Evolutionary conservation across 2,113 vertebrate species (phyloP).

Genomic region (Malaclemys terrapin): DNA sequence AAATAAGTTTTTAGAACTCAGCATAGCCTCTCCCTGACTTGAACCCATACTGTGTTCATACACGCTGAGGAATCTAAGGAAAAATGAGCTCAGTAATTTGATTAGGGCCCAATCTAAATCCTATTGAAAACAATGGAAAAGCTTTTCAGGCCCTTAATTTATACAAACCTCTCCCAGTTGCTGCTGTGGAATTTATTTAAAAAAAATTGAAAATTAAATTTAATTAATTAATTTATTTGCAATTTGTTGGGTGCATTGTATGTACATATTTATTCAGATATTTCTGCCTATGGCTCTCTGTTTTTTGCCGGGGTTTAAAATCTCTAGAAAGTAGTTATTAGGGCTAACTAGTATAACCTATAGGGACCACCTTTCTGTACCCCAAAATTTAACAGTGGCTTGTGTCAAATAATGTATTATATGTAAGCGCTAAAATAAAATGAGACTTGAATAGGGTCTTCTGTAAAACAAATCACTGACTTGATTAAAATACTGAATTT

Average conservation of each 20-base stretch:
- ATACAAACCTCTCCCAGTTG: neutral
- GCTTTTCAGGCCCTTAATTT: neutral
- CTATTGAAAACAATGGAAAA: neutral
- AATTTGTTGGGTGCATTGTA: neutral
- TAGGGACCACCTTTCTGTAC: constrained; percentile 1
- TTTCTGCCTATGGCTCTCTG: neutral
- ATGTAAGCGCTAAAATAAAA: neutral
- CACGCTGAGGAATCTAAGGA: neutral
- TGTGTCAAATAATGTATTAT: neutral
- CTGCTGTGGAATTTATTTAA: neutral
- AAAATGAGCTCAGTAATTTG: neutral
- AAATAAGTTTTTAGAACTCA: neutral
- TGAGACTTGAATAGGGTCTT: neutral
- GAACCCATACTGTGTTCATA: neutral
- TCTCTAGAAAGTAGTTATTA: neutral
- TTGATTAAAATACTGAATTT: neutral
- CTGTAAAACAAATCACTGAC: neutral
- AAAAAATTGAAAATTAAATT: neutral
- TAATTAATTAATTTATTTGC: neutral
- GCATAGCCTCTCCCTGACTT: neutral
- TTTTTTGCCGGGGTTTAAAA: neutral
- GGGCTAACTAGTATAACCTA: neutral
- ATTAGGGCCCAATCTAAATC: neutral
- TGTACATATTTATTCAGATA: neutral
- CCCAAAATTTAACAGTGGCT: neutral